Evolutionary conservation across 2,888 invertebrate genomes (phyloP).

Genomic region (Tholera decimalis): DNA sequence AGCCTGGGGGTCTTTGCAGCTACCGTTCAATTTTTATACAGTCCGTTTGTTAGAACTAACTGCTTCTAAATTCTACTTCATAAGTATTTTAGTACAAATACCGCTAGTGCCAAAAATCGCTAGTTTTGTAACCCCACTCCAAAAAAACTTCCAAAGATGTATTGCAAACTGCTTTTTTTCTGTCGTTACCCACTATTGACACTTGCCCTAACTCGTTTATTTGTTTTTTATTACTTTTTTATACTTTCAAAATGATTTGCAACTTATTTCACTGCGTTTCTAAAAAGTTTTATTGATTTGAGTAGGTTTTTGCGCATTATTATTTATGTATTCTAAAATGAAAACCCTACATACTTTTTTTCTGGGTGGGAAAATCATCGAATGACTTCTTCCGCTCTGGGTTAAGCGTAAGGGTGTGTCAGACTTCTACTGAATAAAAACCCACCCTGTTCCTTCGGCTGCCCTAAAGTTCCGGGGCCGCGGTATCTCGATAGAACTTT

Average conservation of each 20-base stretch:
- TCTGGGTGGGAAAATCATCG: too few species aligned
- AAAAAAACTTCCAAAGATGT: slow-evolving; percentile 31
- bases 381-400: too few species aligned
- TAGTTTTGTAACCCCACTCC: slow-evolving; percentile 1
- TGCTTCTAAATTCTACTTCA: background rate
- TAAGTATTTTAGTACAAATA: background rate
- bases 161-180: slow-evolving; percentile 42
- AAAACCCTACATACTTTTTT: too few species aligned
- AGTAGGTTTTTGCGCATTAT: background rate
- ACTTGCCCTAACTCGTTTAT: slow-evolving; percentile 48
- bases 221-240: slow-evolving; percentile 50
- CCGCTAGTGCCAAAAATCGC: background rate
- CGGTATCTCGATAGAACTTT: too few species aligned
- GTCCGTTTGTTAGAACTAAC: too few species aligned
- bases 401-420: too few species aligned
- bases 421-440: too few species aligned
- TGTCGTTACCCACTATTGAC: slow-evolving; percentile 43
- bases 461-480: too few species aligned
- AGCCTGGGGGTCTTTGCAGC: too few species aligned
- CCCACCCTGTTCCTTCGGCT: too few species aligned
- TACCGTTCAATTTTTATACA: too few species aligned
- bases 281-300: background rate
- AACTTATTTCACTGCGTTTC: slow-evolving; percentile 14
- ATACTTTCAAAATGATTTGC: slow-evolving; percentile 3
- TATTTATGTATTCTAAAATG: background rate